These are phyloP conservation scores for Myoxocephalus aenaeus DNA, from an alignment of 2,797 vertebrate species.

Conservation along the genomic window DNA sequence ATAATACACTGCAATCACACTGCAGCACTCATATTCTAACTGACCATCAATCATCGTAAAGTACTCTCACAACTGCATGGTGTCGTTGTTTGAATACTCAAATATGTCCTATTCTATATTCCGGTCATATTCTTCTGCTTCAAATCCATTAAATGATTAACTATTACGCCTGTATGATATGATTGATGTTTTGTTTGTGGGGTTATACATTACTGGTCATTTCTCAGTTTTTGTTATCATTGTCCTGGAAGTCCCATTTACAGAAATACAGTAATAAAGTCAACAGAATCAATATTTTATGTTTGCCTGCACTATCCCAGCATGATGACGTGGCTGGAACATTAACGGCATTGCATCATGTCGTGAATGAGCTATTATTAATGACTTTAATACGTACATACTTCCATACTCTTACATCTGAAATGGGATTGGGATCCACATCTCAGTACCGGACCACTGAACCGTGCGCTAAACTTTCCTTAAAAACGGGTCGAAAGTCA, in stretches of 20 bases:
- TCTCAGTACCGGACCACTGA: neutral
- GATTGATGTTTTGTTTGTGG: neutral
- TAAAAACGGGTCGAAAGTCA: neutral
- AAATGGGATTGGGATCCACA: neutral
- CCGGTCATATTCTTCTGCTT: neutral
- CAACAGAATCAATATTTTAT: neutral
- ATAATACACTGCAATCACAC: neutral
- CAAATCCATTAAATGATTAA: neutral
- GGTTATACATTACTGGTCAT: neutral
- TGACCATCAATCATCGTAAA: neutral
- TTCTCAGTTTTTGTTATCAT: neutral
- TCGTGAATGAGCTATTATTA: too few relatives aligned
- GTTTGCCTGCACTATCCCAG: neutral
- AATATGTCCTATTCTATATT: neutral
- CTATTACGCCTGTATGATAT: neutral
- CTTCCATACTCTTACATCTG: neutral
- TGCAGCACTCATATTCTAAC: neutral
- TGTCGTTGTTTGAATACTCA: neutral
- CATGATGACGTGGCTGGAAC: neutral
- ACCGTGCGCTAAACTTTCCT: too few relatives aligned
- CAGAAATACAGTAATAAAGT: neutral
- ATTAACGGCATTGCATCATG: neutral
- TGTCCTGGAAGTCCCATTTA: neutral
- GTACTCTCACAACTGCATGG: too few relatives aligned
- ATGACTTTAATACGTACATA: too few relatives aligned